Evolutionary conservation across 2,113 vertebrate species (phyloP).

Genomic region (Nothoprocta pentlandii): DNA sequence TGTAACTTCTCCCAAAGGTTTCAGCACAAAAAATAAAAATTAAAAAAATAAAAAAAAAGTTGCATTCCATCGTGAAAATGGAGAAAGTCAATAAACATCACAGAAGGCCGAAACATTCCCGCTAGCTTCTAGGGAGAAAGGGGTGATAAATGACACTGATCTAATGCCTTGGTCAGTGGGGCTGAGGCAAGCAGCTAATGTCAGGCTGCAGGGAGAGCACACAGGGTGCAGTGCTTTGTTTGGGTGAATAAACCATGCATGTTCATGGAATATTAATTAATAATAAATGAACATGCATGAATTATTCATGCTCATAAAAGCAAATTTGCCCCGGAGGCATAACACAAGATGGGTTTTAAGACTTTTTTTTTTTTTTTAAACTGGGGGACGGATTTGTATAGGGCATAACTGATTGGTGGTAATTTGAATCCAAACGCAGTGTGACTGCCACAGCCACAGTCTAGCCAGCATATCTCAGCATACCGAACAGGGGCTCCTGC

Average conservation of each 20-base stretch:
- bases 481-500: background rate
- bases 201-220: background rate
- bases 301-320: slow-evolving; percentile 78
- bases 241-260: slow-evolving; percentile 74
- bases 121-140: background rate
- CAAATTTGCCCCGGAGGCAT: slow-evolving; percentile 76
- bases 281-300: slow-evolving; percentile 73
- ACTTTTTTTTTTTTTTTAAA: background rate
- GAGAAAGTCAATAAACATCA: background rate
- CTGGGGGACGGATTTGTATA: slow-evolving; percentile 16
- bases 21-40: background rate
- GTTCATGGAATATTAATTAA: slow-evolving; percentile 78
- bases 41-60: no score
- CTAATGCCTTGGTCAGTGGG: background rate
- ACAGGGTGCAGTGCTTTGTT: slow-evolving; percentile 42
- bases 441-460: background rate
- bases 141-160: background rate
- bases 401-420: slow-evolving; percentile 37
- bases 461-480: background rate
- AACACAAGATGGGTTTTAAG: slow-evolving; percentile 59
- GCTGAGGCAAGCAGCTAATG: background rate
- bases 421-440: slow-evolving; percentile 20
- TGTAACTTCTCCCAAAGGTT: background rate
- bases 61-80: background rate
- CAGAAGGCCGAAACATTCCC: background rate